Evolutionary conservation across 2,888 invertebrate genomes (phyloP).

Genomic region (Steinernema carpocapsae): DNA sequence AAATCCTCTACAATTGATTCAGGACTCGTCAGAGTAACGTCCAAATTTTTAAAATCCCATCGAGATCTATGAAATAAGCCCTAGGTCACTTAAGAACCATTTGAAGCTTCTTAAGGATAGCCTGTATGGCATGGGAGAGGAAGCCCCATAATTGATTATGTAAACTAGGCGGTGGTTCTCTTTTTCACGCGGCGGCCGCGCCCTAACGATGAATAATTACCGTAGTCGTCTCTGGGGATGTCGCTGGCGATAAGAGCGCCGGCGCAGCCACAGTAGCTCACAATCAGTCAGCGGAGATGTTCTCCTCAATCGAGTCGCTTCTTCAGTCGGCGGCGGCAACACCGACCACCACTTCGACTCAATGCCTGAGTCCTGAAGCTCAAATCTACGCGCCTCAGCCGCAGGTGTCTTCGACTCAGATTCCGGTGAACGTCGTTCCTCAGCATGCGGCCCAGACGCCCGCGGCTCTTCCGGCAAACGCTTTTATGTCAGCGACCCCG

Average conservation of each 20-base stretch:
- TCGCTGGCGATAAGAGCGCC: not conserved
- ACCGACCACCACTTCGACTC: not conserved
- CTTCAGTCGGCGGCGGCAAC: conserved; percentile 2
- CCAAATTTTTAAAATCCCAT: too few species aligned
- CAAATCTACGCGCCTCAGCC: conserved; percentile 11
- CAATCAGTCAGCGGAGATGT: not conserved
- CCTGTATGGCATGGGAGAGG: too few species aligned
- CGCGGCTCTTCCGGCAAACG: not conserved
- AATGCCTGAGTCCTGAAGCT: not conserved
- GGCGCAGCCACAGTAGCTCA: conserved; percentile 23
- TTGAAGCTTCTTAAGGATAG: too few species aligned
- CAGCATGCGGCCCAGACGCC: not conserved
- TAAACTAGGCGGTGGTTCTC: conserved; percentile 25
- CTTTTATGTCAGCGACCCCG: not conserved
- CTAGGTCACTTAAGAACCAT: too few species aligned
- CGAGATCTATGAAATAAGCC: too few species aligned
- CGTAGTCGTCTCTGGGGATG: conserved; percentile 24
- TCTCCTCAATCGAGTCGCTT: conserved; percentile 32
- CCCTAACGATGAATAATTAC: conserved; percentile 33
- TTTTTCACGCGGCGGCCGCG: not conserved
- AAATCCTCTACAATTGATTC: conserved; percentile 5
- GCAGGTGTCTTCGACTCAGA: not conserved
- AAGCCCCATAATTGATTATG: conserved; percentile 24
- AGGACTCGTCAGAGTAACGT: too few species aligned
- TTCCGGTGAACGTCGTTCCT: not conserved